Evolutionary conservation across 2,113 vertebrate genomes (phyloP).

Genomic region (Rhizomys pruinosus): DNA sequence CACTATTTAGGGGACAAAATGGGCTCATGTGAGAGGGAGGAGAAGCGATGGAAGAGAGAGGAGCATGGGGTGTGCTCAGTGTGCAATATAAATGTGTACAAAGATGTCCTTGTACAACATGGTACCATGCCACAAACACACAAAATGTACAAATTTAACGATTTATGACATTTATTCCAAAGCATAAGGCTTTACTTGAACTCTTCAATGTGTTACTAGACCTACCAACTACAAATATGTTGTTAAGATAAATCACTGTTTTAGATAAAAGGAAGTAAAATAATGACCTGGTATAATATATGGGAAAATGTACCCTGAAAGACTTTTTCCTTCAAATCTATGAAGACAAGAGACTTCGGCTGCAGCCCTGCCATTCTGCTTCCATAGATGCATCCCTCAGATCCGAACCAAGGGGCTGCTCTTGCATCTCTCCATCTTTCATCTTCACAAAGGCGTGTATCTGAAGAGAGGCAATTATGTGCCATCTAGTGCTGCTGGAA

Average conservation of each 20-base stretch:
- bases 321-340: constrained; percentile 27
- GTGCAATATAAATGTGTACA: background rate
- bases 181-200: constrained; percentile 3
- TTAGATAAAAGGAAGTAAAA: constrained; percentile 69
- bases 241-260: constrained; percentile 37
- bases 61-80: background rate
- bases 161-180: constrained; percentile 18
- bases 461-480: constrained; percentile 56
- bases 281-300: constrained; percentile 11
- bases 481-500: constrained; percentile 42
- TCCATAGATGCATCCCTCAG: constrained; percentile 34
- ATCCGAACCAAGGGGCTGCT: background rate
- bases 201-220: background rate
- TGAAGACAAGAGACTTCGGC: constrained; percentile 44
- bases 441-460: constrained; percentile 63
- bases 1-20: background rate
- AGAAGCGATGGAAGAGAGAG: too few species aligned
- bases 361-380: constrained; percentile 23
- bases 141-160: background rate
- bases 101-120: background rate
- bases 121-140: background rate
- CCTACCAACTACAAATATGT: constrained; percentile 20
- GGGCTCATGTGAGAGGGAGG: background rate
- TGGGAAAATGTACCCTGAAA: constrained; percentile 39
- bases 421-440: constrained; percentile 53